These are phyloP conservation scores for Drosophila tani DNA, from an alignment of 1,140 invertebrate species.

Conservation along the genomic window DNA sequence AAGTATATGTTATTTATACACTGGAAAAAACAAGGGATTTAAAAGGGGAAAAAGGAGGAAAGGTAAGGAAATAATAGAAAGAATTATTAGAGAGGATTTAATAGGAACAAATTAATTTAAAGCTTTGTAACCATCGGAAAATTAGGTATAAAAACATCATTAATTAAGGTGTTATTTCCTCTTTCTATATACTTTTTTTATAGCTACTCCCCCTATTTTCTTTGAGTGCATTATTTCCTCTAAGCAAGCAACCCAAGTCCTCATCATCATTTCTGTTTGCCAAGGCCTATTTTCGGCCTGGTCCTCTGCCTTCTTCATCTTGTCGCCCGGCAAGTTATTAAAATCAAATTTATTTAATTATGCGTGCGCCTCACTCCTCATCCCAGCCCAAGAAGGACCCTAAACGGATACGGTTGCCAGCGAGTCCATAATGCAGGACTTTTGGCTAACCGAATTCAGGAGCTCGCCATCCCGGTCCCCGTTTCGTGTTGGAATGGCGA, in stretches of 20 bases:
- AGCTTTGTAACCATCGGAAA: not conserved
- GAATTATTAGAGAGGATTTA: not conserved
- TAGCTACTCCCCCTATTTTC: not conserved
- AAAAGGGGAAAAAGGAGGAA: no score
- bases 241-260: not conserved
- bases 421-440: slow-evolving; percentile 16
- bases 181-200: not conserved
- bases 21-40: not conserved
- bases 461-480: no score
- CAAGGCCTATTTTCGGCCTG: slow-evolving; percentile 26
- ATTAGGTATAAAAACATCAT: no score
- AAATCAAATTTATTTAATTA: slow-evolving; percentile 78
- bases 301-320: not conserved
- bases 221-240: slow-evolving; percentile 6
- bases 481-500: not conserved
- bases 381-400: slow-evolving; percentile 2
- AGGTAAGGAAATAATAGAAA: no score
- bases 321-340: slow-evolving; percentile 60
- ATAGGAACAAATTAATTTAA: not conserved
- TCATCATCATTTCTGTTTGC: slow-evolving; percentile 23
- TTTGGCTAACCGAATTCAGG: slow-evolving; percentile 19
- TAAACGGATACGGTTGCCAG: slow-evolving; percentile 22
- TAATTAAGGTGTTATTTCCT: no score
- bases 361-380: slow-evolving; percentile 35
- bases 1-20: not conserved